Percentiles rank a stretch among this genome's conserved stretches.
Conservation (phyloP, 2,888 invertebrate genomes). For the Agriopis leucophaearia region DNA sequence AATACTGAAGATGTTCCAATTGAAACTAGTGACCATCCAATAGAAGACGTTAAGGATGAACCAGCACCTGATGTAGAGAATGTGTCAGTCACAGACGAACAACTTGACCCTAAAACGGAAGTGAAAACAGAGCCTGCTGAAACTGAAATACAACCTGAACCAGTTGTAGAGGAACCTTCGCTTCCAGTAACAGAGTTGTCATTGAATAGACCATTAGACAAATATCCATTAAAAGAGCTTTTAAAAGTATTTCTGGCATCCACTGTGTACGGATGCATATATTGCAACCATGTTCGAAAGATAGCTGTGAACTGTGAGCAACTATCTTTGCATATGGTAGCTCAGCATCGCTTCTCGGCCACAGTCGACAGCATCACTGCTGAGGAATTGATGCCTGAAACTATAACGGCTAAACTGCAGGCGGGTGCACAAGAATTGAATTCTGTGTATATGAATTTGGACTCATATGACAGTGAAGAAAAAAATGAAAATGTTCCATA, state of each 20-base stretch:
- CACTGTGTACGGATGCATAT: constrained; percentile 91
- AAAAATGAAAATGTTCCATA: constrained; percentile 85
- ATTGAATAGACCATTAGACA: constrained; percentile 91
- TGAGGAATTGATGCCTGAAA: constrained; percentile 90
- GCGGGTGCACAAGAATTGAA: constrained; percentile 87
- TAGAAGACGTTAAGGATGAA: constrained; percentile 52
- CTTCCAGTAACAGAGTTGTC: constrained; percentile 90
- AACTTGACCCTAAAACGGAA: constrained; percentile 62
- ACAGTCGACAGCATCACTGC: constrained; percentile 92
- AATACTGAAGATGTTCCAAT: constrained; percentile 34
- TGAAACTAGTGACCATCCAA: constrained; percentile 44
- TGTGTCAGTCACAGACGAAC: constrained; percentile 32
- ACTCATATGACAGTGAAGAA: constrained; percentile 88
- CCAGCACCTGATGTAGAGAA: constrained; percentile 47
- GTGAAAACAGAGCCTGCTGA: constrained; percentile 68
- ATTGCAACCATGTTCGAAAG: constrained; percentile 94
- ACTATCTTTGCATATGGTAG: constrained; percentile 92
- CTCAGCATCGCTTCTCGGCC: constrained; percentile 93
- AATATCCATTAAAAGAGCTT: constrained; percentile 90
- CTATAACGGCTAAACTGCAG: constrained; percentile 89
- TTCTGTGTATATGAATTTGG: constrained; percentile 89
- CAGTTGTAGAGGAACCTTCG: constrained; percentile 81
- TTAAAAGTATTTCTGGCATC: constrained; percentile 91
- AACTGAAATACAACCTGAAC: constrained; percentile 59
- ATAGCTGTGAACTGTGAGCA: constrained; percentile 95